Percentiles rank a stretch among this genome's conserved stretches.
Evolutionary conservation across 2,888 invertebrate genomes (phyloP).

Genomic region (Rhingia rostrata): DNA sequence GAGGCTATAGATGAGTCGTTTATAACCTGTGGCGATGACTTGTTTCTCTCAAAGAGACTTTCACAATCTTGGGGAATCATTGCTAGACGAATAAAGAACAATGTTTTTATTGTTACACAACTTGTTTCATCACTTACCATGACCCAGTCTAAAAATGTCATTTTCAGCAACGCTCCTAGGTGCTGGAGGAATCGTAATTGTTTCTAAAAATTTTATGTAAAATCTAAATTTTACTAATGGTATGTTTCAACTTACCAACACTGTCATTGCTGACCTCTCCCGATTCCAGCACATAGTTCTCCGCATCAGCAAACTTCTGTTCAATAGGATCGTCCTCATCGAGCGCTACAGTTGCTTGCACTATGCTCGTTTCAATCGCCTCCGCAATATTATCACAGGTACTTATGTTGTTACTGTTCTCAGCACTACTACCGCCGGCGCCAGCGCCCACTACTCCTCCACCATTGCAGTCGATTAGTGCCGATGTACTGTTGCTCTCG

Average conservation of each 20-base stretch:
- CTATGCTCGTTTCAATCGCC: constrained; percentile 72
- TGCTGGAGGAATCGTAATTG: constrained; percentile 51
- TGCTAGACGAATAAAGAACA: constrained; percentile 24
- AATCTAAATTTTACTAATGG: neutral
- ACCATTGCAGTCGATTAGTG: constrained; percentile 80
- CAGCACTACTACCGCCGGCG: constrained; percentile 56
- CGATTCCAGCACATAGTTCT: constrained; percentile 89
- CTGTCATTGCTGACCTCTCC: constrained; percentile 84
- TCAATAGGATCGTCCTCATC: constrained; percentile 85
- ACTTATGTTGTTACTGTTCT: constrained; percentile 79
- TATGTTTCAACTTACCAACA: constrained; percentile 76
- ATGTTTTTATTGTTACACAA: neutral
- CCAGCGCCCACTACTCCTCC: constrained; percentile 1
- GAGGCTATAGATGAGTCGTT: constrained; percentile 58
- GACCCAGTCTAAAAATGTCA: constrained; percentile 79
- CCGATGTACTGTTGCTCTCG: constrained; percentile 80
- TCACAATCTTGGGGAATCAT: constrained; percentile 77
- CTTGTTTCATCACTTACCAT: constrained; percentile 76
- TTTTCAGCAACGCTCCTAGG: constrained; percentile 75
- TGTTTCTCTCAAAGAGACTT: constrained; percentile 77
- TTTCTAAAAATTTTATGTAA: constrained; percentile 37
- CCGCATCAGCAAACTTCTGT: constrained; percentile 90
- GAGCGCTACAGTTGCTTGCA: constrained; percentile 61
- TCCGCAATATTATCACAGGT: constrained; percentile 81
- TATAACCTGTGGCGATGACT: constrained; percentile 30